Percentiles rank a stretch among this genome's conserved stretches.
Evolutionary conservation across 2,797 vertebrate species (phyloP).

Genomic region (Chrosomus eos): DNA sequence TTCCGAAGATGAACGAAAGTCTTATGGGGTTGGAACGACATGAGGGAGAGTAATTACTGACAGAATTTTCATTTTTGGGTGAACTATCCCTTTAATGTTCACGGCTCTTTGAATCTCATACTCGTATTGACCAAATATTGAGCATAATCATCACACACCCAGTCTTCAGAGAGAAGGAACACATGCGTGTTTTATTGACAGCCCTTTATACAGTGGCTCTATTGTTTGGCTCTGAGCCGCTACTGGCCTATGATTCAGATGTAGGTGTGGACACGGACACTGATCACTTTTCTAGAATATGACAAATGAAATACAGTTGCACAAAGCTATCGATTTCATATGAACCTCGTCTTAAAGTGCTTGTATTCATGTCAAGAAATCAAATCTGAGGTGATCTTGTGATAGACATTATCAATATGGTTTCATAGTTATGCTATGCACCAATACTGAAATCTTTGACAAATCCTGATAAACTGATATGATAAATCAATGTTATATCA

Average conservation of each 20-base stretch:
- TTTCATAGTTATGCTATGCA: not conserved
- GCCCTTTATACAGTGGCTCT: not conserved
- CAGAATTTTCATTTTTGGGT: no score
- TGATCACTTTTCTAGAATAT: not conserved
- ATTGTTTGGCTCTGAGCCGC: not conserved
- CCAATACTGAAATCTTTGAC: not conserved
- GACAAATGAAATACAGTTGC: not conserved
- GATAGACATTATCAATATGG: not conserved
- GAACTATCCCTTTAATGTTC: no score
- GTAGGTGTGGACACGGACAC: slow-evolving; percentile 12
- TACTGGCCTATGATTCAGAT: not conserved
- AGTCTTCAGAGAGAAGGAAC: not conserved
- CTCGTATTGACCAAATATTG: not conserved
- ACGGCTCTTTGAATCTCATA: not conserved
- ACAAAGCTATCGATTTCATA: not conserved
- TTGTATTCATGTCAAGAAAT: no score
- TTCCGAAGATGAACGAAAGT: no score
- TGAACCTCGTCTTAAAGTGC: not conserved
- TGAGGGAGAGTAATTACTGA: no score
- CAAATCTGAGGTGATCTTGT: not conserved
- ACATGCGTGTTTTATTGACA: not conserved
- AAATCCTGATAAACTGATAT: not conserved
- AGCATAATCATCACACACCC: slow-evolving; percentile 7
- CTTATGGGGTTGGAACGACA: no score
- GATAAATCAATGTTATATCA: not conserved